These are phyloP conservation scores for Boloria euphrosyne DNA, from an alignment of 2,888 invertebrate genomes.

Conservation along the genomic window DNA sequence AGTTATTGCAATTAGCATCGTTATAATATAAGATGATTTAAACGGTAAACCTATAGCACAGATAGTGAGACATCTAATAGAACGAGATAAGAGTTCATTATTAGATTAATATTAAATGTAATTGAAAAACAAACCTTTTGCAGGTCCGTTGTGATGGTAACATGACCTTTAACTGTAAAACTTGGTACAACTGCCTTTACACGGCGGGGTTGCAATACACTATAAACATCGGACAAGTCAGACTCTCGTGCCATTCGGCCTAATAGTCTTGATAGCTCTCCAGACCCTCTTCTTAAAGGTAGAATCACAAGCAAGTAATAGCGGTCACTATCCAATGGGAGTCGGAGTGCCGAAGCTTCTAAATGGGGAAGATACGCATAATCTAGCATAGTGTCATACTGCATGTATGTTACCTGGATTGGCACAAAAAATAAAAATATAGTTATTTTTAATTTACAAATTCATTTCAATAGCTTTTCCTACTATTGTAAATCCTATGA, in stretches of 20 bases:
- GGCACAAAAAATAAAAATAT: slow-evolving; percentile 10
- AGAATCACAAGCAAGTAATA: slow-evolving; percentile 89
- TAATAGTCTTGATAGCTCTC: slow-evolving; percentile 84
- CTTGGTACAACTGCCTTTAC: slow-evolving; percentile 91
- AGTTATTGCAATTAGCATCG: slow-evolving; percentile 1
- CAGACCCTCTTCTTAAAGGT: slow-evolving; percentile 84
- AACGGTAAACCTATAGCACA: neutral
- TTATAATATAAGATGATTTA: no score
- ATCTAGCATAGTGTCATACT: slow-evolving; percentile 89
- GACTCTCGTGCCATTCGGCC: slow-evolving; percentile 84
- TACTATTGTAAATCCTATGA: no score
- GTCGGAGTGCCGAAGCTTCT: slow-evolving; percentile 87
- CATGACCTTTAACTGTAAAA: slow-evolving; percentile 89
- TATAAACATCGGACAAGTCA: slow-evolving; percentile 85
- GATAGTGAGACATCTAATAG: neutral
- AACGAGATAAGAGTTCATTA: no score
- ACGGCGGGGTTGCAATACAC: slow-evolving; percentile 85
- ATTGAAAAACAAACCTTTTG: slow-evolving; percentile 85
- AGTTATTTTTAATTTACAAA: neutral
- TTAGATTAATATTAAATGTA: neutral
- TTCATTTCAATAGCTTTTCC: no score
- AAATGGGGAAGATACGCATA: slow-evolving; percentile 88
- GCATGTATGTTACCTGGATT: slow-evolving; percentile 84
- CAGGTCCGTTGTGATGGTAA: slow-evolving; percentile 90
- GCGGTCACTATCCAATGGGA: slow-evolving; percentile 90